Percentiles rank a stretch among this genome's conserved stretches.
Conservation (phyloP, 1,140 invertebrate genomes). For the Drosophila ambigua region DNA sequence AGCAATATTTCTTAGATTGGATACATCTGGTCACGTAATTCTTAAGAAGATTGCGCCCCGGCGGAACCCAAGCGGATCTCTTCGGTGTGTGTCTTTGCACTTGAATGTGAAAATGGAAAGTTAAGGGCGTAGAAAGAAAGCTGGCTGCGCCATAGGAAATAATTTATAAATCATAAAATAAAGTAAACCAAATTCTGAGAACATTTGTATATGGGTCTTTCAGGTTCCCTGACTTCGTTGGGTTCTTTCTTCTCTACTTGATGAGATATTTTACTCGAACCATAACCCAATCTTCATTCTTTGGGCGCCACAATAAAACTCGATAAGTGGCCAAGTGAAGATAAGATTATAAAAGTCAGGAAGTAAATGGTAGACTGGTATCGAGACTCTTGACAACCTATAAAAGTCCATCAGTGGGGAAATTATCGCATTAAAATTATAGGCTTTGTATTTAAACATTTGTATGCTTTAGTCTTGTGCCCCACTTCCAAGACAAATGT, state of each 20-base stretch:
- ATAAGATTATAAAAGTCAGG: constrained; percentile 11
- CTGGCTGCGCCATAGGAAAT: constrained; percentile 5
- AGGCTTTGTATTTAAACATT: no score
- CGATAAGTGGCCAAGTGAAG: not conserved
- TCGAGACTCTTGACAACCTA: no score
- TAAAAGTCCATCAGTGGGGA: no score
- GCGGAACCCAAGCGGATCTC: not conserved
- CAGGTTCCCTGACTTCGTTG: no score
- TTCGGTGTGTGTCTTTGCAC: not conserved
- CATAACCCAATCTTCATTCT: not conserved
- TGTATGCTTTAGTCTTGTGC: no score
- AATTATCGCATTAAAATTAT: no score
- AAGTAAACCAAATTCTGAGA: not conserved
- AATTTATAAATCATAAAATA: not conserved
- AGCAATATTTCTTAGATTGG: constrained; percentile 16
- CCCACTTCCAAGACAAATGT: no score
- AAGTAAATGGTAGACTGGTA: no score
- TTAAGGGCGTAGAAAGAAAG: constrained; percentile 15
- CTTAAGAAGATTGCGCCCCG: constrained; percentile 11
- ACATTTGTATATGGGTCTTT: not conserved
- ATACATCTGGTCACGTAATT: constrained; percentile 40
- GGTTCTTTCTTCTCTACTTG: not conserved
- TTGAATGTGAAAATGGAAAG: constrained; percentile 26
- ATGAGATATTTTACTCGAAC: constrained; percentile 1
- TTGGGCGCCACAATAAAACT: not conserved